Evolutionary conservation across 2,888 invertebrate species (phyloP).

Genomic region (Folsomia manolachei): DNA sequence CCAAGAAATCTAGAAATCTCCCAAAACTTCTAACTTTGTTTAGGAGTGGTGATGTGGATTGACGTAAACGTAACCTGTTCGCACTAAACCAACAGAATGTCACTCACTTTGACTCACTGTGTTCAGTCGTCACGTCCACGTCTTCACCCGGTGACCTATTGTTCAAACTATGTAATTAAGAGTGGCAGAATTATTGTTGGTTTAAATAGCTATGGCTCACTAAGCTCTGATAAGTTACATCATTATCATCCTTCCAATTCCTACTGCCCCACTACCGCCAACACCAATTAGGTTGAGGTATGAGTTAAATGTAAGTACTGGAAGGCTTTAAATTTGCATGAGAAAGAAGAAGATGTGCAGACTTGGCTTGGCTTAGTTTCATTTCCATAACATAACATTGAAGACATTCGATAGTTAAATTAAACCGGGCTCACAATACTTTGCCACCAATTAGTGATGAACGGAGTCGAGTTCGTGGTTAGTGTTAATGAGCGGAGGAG

Average conservation of each 20-base stretch:
- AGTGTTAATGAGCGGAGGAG: not conserved
- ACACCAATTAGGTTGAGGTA: not conserved
- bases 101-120: too few relatives aligned
- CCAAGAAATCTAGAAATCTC: not conserved
- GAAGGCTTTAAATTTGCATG: not conserved
- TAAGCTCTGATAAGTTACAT: too few relatives aligned
- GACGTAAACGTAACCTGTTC: not conserved
- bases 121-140: too few relatives aligned
- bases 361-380: not conserved
- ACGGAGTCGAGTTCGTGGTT: not conserved
- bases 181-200: not conserved
- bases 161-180: not conserved
- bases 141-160: not conserved
- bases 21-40: not conserved
- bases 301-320: not conserved
- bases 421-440: not conserved
- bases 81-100: not conserved
- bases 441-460: not conserved
- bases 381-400: not conserved
- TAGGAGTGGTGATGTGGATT: not conserved
- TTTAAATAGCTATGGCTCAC: too few relatives aligned
- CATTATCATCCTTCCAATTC: too few relatives aligned
- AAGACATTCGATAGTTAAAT: not conserved
- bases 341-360: too few relatives aligned
- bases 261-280: too few relatives aligned